phyloP scores from a whole-genome alignment of 1,140 invertebrate species.

The Cydia pomonella region DNA sequence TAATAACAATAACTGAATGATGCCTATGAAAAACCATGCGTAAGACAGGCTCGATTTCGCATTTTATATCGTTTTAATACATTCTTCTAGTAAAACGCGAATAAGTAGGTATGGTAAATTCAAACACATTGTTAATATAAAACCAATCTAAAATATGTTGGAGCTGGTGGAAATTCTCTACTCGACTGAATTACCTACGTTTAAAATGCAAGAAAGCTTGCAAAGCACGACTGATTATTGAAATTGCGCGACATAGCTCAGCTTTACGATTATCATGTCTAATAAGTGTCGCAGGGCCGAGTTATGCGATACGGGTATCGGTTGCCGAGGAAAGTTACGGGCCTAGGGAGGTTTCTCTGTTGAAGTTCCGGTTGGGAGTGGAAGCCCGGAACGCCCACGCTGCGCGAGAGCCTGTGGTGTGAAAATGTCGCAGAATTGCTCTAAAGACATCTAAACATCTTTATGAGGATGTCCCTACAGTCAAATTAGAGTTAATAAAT shows the following conservation, averaged over 20 bases:
- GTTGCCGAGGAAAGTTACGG: conserved; percentile 50
- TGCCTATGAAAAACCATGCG: too few species aligned
- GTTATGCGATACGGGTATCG: conserved; percentile 57
- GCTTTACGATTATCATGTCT: not conserved
- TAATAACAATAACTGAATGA: too few species aligned
- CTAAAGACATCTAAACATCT: too few species aligned
- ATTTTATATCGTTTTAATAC: too few species aligned
- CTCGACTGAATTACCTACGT: not conserved
- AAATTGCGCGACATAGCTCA: not conserved
- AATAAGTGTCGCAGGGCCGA: conserved; percentile 27
- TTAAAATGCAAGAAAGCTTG: not conserved
- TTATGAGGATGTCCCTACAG: too few species aligned
- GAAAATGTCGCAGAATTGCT: not conserved
- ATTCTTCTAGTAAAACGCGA: too few species aligned
- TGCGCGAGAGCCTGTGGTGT: not conserved
- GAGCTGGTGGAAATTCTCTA: not conserved
- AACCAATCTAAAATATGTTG: too few species aligned
- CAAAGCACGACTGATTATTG: not conserved
- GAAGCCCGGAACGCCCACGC: conserved; percentile 36
- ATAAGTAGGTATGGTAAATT: too few species aligned
- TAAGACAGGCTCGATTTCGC: too few species aligned
- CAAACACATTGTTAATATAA: too few species aligned
- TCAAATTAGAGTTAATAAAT: too few species aligned
- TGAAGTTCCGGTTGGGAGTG: conserved; percentile 58
- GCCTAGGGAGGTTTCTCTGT: conserved; percentile 46